Evolutionary conservation across 2,888 invertebrate genomes (phyloP).

Genomic region (Diabrotica balteata): DNA sequence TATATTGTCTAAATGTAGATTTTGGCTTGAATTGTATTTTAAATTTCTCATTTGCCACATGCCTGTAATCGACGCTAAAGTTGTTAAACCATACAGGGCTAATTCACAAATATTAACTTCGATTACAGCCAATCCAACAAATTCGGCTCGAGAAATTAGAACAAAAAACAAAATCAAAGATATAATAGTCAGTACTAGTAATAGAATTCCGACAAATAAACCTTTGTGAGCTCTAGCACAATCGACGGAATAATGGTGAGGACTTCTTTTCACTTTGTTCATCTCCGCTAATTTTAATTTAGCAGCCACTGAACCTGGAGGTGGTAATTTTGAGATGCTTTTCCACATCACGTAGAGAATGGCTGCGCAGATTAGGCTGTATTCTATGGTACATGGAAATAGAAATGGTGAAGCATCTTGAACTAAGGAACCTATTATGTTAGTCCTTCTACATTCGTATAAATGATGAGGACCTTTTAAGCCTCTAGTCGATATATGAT

Average conservation of each 20-base stretch:
- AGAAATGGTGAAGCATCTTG: conserved; percentile 68
- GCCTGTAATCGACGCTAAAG: conserved; percentile 84
- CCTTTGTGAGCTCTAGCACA: conserved; percentile 94
- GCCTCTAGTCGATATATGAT: conserved; percentile 77
- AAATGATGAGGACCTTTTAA: conserved; percentile 87
- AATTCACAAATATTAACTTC: conserved; percentile 81
- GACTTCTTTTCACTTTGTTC: conserved; percentile 73
- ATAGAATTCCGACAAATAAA: conserved; percentile 70
- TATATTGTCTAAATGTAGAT: conserved; percentile 77
- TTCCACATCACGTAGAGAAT: conserved; percentile 97
- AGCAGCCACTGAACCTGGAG: conserved; percentile 37
- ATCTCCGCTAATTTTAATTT: conserved; percentile 55
- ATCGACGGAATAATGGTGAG: conserved; percentile 89
- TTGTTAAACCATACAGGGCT: conserved; percentile 84
- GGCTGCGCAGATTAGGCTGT: conserved; percentile 95
- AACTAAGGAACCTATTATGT: conserved; percentile 83
- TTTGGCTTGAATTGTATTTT: conserved; percentile 75
- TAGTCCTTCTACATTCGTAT: conserved; percentile 87
- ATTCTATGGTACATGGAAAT: conserved; percentile 95
- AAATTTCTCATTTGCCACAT: conserved; percentile 87
- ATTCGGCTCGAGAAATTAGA: conserved; percentile 39
- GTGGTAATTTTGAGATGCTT: conserved; percentile 75
- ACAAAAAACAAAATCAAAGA: conserved; percentile 63
- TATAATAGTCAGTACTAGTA: conserved; percentile 85
- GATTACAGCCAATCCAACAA: conserved; percentile 41